Base-by-base conservation (phyloP, 1,140 invertebrate species). In the Mizuhopecten yessoensis region DNA sequence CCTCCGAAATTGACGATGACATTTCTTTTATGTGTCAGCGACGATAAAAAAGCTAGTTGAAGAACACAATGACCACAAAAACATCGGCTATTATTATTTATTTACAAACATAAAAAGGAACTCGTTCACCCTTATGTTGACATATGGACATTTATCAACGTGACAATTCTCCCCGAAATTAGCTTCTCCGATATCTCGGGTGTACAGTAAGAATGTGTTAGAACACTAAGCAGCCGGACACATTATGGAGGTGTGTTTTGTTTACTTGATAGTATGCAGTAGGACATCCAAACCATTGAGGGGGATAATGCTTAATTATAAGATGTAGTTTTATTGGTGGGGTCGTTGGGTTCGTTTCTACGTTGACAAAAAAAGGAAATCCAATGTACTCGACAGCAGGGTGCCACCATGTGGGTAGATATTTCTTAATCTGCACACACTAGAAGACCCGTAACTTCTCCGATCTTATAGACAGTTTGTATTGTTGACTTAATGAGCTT, bases 281-380 rank as follows among this genome's bases (percentile, higher is more conserved):
- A 75, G 0, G 11, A 29, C 9, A 17, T 29, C 5, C 57, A 29
- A 75, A n/a, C 11, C 57, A 75, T 75, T 75, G 9, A 75, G 57
- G 57, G 57, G 57, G 57, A 75, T 75, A 75, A 75, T 75, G n/a
- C 29, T 75, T 75, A 75, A 75, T 75, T 75, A 75, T n/a, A 75
- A 75, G 57, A 75, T 29, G 57, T 29, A 75, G 57, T 75, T 75
- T n/a, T 75, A 75, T 75, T 75, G 29, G 29, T 75, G 57, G 57
- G 57, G 57, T 75, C 57, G 11, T 75, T 75, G 23, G 57, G 57
- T 75, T 75, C 57, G 57, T 75, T 75, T 75, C n/a, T 75, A 5
- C 17, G 57, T 75, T 75, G 23, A 29, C 57, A 75, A 75, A 75
- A 75, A n/a, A 49, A 75, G 29, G 57, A 75, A 75, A 75, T 75